These are phyloP conservation scores for Bergia sp. DNA, from an alignment of 92 coral and sea anemone genomes.

Conservation along the genomic window DNA sequence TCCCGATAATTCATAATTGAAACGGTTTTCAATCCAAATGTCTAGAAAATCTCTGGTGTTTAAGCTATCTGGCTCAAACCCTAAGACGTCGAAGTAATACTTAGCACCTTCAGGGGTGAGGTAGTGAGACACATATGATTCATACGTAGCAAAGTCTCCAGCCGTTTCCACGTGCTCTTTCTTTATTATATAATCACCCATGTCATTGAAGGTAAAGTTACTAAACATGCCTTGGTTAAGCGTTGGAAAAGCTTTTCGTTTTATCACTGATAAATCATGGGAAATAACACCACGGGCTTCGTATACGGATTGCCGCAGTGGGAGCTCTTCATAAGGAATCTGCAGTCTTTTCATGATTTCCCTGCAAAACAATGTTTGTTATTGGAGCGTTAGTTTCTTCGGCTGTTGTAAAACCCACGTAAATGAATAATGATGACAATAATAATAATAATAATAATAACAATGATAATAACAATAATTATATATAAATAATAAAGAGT, in stretches of 20 bases:
- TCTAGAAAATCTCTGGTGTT: background rate
- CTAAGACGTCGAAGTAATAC: background rate
- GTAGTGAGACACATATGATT: background rate
- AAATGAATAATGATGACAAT: no score
- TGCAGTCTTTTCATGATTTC: conserved; percentile 5
- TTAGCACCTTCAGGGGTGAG: background rate
- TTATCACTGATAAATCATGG: background rate
- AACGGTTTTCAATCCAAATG: background rate
- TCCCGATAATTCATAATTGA: background rate
- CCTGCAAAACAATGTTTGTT: background rate
- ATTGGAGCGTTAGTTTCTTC: no score
- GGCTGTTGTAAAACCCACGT: no score
- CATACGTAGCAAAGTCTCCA: background rate
- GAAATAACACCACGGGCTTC: conserved; percentile 5
- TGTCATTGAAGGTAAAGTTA: background rate
- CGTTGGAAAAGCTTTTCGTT: background rate
- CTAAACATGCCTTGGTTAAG: conserved; percentile 6
- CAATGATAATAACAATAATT: no score
- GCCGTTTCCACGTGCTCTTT: conserved; percentile 4
- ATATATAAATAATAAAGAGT: no score
- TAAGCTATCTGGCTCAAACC: background rate
- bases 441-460: no score
- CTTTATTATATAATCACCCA: background rate
- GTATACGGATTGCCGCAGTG: background rate
- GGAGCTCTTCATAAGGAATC: background rate